Evolutionary conservation across 1,140 invertebrate genomes (phyloP).

Genomic region (Ruditapes philippinarum): DNA sequence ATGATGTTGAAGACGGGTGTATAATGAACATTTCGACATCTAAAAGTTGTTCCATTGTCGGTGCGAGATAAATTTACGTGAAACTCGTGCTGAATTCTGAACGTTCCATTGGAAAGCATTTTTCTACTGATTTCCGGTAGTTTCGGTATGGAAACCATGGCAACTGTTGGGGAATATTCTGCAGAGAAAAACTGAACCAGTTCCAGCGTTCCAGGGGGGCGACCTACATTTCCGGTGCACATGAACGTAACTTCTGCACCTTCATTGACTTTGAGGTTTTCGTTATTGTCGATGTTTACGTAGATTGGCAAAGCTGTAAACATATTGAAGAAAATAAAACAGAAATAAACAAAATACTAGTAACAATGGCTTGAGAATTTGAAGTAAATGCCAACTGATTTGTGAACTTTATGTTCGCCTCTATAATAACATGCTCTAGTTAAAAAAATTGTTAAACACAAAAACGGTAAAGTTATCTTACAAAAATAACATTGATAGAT

Average conservation of each 20-base stretch:
- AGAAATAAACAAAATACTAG: too few species aligned
- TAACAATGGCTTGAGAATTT: too few species aligned
- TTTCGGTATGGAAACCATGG: not conserved
- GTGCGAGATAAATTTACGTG: not conserved
- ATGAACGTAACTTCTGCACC: not conserved
- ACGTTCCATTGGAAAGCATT: not conserved
- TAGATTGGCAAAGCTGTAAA: conserved; percentile 10
- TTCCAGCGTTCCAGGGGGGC: not conserved
- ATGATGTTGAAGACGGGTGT: not conserved
- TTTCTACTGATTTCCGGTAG: not conserved
- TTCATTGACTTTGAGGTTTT: not conserved
- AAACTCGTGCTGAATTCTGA: not conserved
- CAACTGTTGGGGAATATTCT: not conserved
- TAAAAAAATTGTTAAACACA: too few species aligned
- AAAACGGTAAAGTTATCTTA: too few species aligned
- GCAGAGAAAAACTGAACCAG: not conserved
- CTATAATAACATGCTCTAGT: too few species aligned
- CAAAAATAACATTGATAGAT: too few species aligned
- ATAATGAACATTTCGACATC: not conserved
- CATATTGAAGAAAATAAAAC: not conserved
- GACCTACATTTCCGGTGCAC: not conserved
- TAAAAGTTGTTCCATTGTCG: conserved; percentile 2
- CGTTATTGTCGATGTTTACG: not conserved
- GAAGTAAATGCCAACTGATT: too few species aligned
- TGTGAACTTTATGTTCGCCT: too few species aligned